Conservation (phyloP, 1,140 invertebrate species). For the Trigoniulus corallinus region DNA sequence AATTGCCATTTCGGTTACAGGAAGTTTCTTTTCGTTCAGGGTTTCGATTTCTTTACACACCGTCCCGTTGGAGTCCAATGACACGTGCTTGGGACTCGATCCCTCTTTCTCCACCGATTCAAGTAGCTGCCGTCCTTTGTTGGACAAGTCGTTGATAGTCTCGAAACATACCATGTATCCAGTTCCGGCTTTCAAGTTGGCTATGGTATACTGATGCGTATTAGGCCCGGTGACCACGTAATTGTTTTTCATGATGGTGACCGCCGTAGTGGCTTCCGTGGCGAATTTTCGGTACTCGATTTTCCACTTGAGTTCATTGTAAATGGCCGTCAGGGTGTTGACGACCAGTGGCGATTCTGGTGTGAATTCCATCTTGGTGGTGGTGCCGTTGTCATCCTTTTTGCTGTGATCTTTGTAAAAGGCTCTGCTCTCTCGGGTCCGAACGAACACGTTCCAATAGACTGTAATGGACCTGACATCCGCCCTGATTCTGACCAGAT, state of each 20-base stretch:
- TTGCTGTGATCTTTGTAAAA: neutral
- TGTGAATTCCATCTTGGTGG: neutral
- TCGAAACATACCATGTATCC: constrained; percentile 7
- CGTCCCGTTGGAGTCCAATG: neutral
- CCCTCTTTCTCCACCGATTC: neutral
- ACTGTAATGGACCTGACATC: neutral
- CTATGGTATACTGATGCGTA: neutral
- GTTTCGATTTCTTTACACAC: constrained; percentile 10
- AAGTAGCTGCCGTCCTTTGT: neutral
- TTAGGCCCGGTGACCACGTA: neutral
- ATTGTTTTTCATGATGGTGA: constrained; percentile 1
- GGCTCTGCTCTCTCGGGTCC: neutral
- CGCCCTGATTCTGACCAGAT: neutral
- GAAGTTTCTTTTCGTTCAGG: neutral
- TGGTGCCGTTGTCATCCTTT: neutral
- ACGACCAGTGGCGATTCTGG: constrained; percentile 1
- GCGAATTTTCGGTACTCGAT: neutral
- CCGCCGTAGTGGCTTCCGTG: neutral
- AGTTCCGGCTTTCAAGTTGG: neutral
- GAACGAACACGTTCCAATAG: neutral
- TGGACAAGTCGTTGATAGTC: neutral
- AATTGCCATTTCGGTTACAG: constrained; percentile 9
- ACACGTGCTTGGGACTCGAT: neutral
- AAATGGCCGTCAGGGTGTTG: neutral
- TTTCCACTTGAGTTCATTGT: neutral